Conservation (phyloP, 2,888 invertebrate genomes). For the Seladonia tumulorum region DNA sequence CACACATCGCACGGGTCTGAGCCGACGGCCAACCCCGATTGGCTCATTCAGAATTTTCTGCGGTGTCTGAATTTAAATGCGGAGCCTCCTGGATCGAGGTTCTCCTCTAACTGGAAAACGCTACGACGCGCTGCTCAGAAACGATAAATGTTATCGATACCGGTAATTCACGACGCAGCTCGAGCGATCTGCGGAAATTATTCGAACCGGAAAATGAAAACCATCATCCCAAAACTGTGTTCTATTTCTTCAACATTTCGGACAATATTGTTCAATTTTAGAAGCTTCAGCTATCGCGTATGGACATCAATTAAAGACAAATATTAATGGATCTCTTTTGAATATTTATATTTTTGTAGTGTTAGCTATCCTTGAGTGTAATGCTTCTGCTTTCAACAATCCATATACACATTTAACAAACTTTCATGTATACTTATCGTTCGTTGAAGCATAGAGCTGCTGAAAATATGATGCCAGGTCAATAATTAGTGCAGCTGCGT, state of each 20-base stretch:
- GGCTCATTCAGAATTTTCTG: conserved; percentile 66
- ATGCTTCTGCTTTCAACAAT: too few species aligned
- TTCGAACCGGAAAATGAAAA: background rate
- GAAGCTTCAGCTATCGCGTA: too few species aligned
- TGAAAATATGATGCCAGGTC: background rate
- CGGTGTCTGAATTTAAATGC: conserved; percentile 64
- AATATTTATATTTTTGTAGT: too few species aligned
- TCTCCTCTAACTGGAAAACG: conserved; percentile 15
- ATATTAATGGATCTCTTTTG: too few species aligned
- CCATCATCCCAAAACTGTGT: background rate
- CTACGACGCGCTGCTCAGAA: conserved; percentile 21
- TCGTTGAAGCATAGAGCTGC: too few species aligned
- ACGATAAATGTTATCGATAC: conserved; percentile 11
- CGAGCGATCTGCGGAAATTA: background rate
- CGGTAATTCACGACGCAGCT: background rate
- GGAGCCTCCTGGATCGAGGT: conserved; percentile 5
- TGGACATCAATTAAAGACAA: too few species aligned
- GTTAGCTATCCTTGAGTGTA: too few species aligned
- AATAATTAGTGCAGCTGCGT: background rate
- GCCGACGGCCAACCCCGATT: conserved; percentile 53
- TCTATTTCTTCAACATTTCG: too few species aligned
- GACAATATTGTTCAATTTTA: too few species aligned
- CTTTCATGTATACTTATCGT: too few species aligned
- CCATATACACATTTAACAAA: too few species aligned
- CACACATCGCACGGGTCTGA: conserved; percentile 57